phyloP scores from a whole-genome alignment of 1,140 invertebrate species.

The Drosophila teissieri region DNA sequence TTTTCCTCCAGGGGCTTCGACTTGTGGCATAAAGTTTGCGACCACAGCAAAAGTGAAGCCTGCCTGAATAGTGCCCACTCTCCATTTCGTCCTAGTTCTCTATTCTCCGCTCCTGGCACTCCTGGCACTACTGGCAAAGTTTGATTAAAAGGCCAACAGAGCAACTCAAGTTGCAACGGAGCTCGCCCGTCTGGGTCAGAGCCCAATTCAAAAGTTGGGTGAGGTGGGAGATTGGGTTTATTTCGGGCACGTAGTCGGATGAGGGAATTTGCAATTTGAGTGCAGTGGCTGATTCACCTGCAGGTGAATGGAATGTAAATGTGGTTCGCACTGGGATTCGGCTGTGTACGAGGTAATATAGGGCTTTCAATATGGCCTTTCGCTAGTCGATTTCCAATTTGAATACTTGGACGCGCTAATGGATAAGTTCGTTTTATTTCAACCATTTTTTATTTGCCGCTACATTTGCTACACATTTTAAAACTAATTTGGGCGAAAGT shows the following conservation, averaged over 20 bases:
- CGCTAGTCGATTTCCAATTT: conserved; percentile 5
- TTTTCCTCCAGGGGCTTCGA: conserved; percentile 26
- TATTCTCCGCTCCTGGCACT: neutral
- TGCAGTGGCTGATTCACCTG: conserved; percentile 13
- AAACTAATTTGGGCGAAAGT: neutral
- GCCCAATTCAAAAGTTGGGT: neutral
- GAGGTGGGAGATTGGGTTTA: conserved; percentile 31
- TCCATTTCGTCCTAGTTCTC: neutral
- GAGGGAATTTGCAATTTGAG: conserved; percentile 22
- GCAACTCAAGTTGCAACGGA: conserved; percentile 20
- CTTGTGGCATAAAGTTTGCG: conserved; percentile 31
- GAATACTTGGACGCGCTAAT: neutral
- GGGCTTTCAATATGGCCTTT: neutral
- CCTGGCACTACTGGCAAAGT: conserved; percentile 24
- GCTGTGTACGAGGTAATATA: neutral
- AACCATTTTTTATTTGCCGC: neutral
- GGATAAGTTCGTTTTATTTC: neutral
- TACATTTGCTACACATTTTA: neutral
- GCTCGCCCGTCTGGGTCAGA: conserved; percentile 9
- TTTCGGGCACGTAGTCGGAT: conserved; percentile 37
- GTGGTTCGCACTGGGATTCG: neutral
- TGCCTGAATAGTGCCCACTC: neutral
- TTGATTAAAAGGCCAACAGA: conserved; percentile 55
- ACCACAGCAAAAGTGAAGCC: conserved; percentile 29
- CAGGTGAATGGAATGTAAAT: conserved; percentile 33